Base-by-base conservation (phyloP, 2,797 vertebrate species). In the Centropyge bicolor region DNA sequence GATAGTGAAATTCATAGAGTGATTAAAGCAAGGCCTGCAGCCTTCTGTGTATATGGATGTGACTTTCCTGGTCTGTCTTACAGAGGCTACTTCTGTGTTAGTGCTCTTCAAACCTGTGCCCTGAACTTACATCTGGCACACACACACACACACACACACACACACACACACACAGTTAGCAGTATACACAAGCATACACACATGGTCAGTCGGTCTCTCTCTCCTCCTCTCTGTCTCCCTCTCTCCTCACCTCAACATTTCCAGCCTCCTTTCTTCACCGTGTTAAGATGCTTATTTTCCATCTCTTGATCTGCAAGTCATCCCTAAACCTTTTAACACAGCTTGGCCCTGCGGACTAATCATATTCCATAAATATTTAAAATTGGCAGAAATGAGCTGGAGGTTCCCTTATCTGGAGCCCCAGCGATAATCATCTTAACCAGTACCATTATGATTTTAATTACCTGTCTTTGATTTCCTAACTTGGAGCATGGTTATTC, bases 381-480 rank as follows among this genome's bases (percentile, higher is more conserved):
- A 91, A 84, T 76, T 83, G 84, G 64, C 41, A 41, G 62, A 88
- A 91, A 93, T 92, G 88, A 93, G 91, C 93, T 89, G 74, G 86
- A 93, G 90, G 92, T 92, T 90, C 83, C 90, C 88, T 94, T 93
- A 95, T 95, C 93, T 91, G 86, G 61, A 77, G 86, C 78, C 83
- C 82, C 24, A 78, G 74, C 43, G 92, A 94, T 94, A 92, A 94
- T 94, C 93, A 94, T 94, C 93, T 94, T 93, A 94, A 92, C 92
- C 86, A 80, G 68, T 82, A 89, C 93, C 90, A 94, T 94, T 94
- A 94, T 91, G 87, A 92, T 94, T 94, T 94, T 93, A 95, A 94
- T 94, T 93, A 94, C 85, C 85, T 86, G 76, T 83, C 94, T 95
- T 93, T 94, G 90, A 94, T 94, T 95, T 87, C 63, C 81, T 82